Base-by-base conservation (phyloP, 1,140 invertebrate species). In the Pachyrhynchus sulphureomaculatus region DNA sequence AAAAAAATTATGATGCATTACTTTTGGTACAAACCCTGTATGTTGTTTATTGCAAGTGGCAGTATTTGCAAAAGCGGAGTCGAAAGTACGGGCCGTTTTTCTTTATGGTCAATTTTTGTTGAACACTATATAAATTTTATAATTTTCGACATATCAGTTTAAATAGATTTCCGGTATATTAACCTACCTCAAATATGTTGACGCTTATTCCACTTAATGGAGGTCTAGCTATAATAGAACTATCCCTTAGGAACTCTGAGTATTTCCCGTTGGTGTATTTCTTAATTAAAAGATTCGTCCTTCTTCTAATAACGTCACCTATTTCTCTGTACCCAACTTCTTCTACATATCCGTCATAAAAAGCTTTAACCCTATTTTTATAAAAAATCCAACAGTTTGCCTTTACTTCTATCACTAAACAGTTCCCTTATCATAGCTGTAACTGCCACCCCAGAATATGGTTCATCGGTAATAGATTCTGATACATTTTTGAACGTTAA, bases 261-360 rank as follows among this genome's bases (percentile, higher is more conserved):
- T 92, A 87, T 69, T 86, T 88, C 1, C 88, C 88, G 67, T 85
- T 84, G 0, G 89, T 90, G 64, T 90, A 87, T 64, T 88, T 86
- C 66, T 90, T 88, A 0, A 92, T 84, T 15, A 91, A 70, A 0
- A 91, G 76, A 77, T 92, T 92, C 0, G 90, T 91, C 65, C 88
- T 79, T 54, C 89, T 78, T 18, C 89, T 78, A 1, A 91, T 84
- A 4, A 90, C 82, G 66, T 92, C 89, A 26, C 86, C 86, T 23
- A 92, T 87, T 1, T 86, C 82, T 59, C 88, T 88, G 69, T 92
- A 93, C 57, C 88, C 88, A 0, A 90, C 84, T 75, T 93, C 90
- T 68, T 91, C 88, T 0, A 92, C 90, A 55, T 90, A 85, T 0
- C 89, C 90, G 57, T 90, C 88, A 68, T 93, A 93, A 67, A 93